Base-by-base conservation (phyloP, 2,113 vertebrate genomes). In the Corythoichthys haematopterus region DNA sequence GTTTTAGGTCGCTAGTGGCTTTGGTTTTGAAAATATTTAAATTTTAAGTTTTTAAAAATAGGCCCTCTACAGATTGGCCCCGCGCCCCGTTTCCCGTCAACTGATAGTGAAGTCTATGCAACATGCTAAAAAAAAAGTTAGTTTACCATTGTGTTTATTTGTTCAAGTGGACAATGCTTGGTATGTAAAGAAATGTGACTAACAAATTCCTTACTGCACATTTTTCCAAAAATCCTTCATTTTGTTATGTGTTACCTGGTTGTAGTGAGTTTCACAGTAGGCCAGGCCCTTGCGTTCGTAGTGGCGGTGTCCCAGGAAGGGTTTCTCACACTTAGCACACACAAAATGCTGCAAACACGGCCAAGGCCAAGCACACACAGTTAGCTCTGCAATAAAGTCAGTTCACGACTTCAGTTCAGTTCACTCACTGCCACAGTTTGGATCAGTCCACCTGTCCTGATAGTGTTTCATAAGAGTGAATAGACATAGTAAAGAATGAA, bases 311-410 rank as follows among this genome's bases (percentile, higher is more conserved):
- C 97, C 97, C 69, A 99, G 93, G 89, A 99, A 99, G n/a, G 97
- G 96, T 78, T 99, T 99, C 88, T 99, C 97, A 93, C 97, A 99
- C 89, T 98, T 99, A 66, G 95, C 95, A 88, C 97, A 99, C 80
- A 99, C 97, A 93, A 99, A 99, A 94, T 99, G 97, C 97, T 99
- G 88, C 58, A 86, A 92, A 91, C 79, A 91, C 86, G 92, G 73
- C 77, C 72, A 80, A 15, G n/a, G 64, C 74, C 80, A 76, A 70
- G 82, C 79, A 78, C 70, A 78, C 66, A 40, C 40, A 35, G 69
- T 90, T 85, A 90, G 76, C 16, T 65, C 70, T 69, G 65, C 28
- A 36, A 46, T 57, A 75, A 66, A 59, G 71, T 78, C 75, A 80
- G 51, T 63, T 45, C 53, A 66, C 50, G 46, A 78, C 64, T 69